A percentile compares a stretch with the other conserved stretches of the same genome.
Conservation (phyloP, 1,140 invertebrate genomes). For the Ephestia elutella region DNA sequence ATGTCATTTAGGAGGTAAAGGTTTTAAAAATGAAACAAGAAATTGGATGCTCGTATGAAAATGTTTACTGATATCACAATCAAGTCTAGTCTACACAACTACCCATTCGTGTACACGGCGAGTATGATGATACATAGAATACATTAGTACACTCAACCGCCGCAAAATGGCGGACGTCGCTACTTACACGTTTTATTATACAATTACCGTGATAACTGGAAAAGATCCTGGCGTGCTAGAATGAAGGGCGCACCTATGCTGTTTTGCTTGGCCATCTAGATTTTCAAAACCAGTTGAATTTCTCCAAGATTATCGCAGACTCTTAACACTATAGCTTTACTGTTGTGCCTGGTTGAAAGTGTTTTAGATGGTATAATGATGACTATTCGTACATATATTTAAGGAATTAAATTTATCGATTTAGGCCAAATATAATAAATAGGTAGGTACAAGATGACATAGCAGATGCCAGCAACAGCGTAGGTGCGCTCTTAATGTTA, state of each 20-base stretch:
- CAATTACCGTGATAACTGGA: constrained; percentile 37
- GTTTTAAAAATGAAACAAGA: constrained; percentile 48
- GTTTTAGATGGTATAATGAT: too few relatives aligned
- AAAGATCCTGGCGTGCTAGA: constrained; percentile 54
- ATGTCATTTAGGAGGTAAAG: too few relatives aligned
- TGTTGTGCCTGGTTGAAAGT: too few relatives aligned
- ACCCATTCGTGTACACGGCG: constrained; percentile 60
- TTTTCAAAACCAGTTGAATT: neutral
- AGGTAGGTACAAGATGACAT: too few relatives aligned
- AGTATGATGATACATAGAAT: constrained; percentile 56
- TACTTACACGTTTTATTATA: constrained; percentile 38
- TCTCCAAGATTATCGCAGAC: too few relatives aligned
- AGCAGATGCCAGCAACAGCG: too few relatives aligned
- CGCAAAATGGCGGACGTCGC: constrained; percentile 30
- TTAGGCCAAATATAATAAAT: too few relatives aligned
- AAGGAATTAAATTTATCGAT: too few relatives aligned
- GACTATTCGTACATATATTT: too few relatives aligned
- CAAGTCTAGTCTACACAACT: constrained; percentile 70
- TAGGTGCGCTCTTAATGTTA: neutral
- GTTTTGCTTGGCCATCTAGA: neutral
- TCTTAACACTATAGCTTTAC: too few relatives aligned
- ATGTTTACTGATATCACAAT: constrained; percentile 75
- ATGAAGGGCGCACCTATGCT: neutral
- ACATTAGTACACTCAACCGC: constrained; percentile 41
- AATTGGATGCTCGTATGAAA: constrained; percentile 73